Conservation (phyloP, 92 coral and sea anemone genomes). For the Anthopleura xanthogrammica region DNA sequence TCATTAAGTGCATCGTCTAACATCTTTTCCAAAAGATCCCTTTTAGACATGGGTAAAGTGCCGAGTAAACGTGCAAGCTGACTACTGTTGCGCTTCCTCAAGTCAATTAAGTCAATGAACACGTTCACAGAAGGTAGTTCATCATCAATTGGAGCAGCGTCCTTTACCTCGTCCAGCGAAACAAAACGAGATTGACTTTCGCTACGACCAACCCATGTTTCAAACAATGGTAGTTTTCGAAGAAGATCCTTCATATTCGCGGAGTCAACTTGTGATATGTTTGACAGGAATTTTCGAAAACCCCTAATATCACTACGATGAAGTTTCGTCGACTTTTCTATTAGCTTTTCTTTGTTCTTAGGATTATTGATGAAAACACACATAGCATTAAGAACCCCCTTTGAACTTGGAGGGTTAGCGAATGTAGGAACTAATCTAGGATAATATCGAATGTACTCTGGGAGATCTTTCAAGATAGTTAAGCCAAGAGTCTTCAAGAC, state of each 20-base stretch:
- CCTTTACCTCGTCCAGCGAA: conserved; percentile 20
- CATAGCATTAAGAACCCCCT: conserved; percentile 48
- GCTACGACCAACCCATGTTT: conserved; percentile 35
- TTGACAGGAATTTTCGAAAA: conserved; percentile 51
- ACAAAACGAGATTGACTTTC: conserved; percentile 36
- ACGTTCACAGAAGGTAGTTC: conserved; percentile 36
- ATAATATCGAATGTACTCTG: conserved; percentile 34
- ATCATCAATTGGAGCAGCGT: conserved; percentile 37
- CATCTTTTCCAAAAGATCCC: conserved; percentile 28
- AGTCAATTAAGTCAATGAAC: conserved; percentile 40
- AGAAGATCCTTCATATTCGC: conserved; percentile 28
- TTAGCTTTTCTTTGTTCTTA: background rate
- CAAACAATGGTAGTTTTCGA: conserved; percentile 50
- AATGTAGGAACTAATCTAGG: conserved; percentile 37
- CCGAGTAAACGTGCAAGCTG: conserved; percentile 43
- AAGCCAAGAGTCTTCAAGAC: conserved; percentile 45
- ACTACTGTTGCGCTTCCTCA: conserved; percentile 29
- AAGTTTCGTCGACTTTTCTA: background rate
- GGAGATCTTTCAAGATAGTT: conserved; percentile 45
- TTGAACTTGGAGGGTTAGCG: conserved; percentile 59
- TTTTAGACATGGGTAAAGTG: conserved; percentile 27
- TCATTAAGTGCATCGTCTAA: conserved; percentile 44
- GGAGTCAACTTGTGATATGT: background rate
- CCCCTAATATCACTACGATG: conserved; percentile 35
- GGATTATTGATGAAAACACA: background rate